phyloP scores from a whole-genome alignment of 2,113 vertebrate species.

The Abramis brama region DNA sequence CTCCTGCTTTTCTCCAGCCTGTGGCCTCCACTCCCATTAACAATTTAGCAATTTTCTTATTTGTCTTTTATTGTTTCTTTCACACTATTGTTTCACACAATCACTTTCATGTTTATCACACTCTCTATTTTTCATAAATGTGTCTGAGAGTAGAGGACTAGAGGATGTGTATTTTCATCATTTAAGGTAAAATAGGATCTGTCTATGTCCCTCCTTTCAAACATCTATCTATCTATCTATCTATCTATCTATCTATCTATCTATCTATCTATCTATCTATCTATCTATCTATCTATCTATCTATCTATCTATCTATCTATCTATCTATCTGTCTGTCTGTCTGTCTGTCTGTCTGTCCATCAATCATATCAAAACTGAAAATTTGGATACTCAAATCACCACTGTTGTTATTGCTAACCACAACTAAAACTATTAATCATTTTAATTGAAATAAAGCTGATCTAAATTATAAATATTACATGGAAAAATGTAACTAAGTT shows the following conservation, averaged over 20 bases:
- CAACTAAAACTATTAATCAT: too few species aligned
- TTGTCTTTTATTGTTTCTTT: not conserved
- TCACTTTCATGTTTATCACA: not conserved
- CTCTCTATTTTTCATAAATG: not conserved
- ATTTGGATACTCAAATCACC: too few species aligned
- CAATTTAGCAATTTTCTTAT: not conserved
- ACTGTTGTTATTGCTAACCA: too few species aligned
- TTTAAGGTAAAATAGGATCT: not conserved
- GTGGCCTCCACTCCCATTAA: conserved; percentile 1
- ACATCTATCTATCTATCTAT: not conserved
- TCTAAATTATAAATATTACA: too few species aligned
- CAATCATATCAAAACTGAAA: too few species aligned
- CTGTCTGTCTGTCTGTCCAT: not conserved
- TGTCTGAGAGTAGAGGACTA: not conserved
- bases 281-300: not conserved
- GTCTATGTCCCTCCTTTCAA: not conserved
- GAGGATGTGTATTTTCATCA: not conserved
- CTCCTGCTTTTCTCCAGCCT: not conserved
- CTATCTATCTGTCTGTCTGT: not conserved
- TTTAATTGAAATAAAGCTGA: too few species aligned
- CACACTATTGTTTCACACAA: not conserved
- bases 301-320: not conserved
- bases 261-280: not conserved
- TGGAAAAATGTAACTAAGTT: too few species aligned
- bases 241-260: not conserved